phyloP scores from a whole-genome alignment of 35 echinoderm and acorn worm species.

The Heliocidaris tuberculata region DNA sequence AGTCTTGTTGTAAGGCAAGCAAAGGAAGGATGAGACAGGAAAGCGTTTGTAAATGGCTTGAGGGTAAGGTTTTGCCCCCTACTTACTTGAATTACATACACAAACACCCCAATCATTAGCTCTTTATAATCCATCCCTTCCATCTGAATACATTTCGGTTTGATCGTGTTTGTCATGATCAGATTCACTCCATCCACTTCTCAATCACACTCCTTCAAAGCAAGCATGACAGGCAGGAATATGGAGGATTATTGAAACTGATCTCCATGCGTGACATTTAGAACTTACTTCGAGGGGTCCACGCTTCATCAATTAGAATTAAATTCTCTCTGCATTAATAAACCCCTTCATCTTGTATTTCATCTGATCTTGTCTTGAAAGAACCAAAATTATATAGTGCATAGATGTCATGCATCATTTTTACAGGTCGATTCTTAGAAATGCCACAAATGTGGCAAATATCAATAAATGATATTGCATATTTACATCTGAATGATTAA shows the following conservation, averaged over 20 bases:
- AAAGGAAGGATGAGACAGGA: neutral
- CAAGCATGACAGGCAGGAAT: neutral
- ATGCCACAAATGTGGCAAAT: too few relatives aligned
- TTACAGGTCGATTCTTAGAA: too few relatives aligned
- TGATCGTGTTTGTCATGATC: constrained; percentile 16
- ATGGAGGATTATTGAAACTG: neutral
- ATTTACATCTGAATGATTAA: too few relatives aligned
- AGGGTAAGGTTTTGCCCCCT: constrained; percentile 25
- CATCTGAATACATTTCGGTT: neutral
- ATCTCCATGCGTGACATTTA: constrained; percentile 1
- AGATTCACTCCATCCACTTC: neutral
- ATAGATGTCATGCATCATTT: neutral
- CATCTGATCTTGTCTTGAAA: neutral
- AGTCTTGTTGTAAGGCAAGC: neutral
- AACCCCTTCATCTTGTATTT: neutral
- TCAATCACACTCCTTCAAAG: neutral
- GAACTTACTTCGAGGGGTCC: neutral
- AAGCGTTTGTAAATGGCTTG: neutral
- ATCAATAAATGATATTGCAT: too few relatives aligned
- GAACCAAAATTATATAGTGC: neutral
- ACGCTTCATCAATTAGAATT: neutral
- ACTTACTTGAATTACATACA: neutral
- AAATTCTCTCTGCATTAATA: neutral
- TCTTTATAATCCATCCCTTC: neutral
- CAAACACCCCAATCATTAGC: constrained; percentile 7